These are phyloP conservation scores for Lepidochitona cinerea DNA, from an alignment of 2,888 invertebrate genomes.

Conservation along the genomic window DNA sequence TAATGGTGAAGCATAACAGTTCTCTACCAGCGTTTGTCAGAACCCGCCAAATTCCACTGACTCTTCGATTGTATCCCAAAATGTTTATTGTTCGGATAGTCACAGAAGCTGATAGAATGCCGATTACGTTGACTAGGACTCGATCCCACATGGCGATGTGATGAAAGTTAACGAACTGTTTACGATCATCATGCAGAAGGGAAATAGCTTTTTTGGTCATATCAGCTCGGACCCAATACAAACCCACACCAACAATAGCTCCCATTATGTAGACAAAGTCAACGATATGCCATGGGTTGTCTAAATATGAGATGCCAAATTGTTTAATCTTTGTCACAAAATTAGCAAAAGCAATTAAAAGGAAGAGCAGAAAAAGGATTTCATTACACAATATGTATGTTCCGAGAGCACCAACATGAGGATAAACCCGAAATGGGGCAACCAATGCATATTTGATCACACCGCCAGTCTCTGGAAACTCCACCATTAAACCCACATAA, in stretches of 20 bases:
- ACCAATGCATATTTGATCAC: slow-evolving; percentile 41
- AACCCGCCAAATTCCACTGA: neutral
- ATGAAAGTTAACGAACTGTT: slow-evolving; percentile 51
- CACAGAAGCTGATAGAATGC: neutral
- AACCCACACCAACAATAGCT: slow-evolving; percentile 30
- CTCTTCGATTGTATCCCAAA: neutral
- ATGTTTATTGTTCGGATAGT: neutral
- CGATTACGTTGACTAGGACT: slow-evolving; percentile 2
- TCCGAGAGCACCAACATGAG: slow-evolving; percentile 38
- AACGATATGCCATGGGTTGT: slow-evolving; percentile 40
- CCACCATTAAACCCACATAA: slow-evolving; percentile 49
- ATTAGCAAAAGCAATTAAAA: slow-evolving; percentile 31
- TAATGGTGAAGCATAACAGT: slow-evolving; percentile 78
- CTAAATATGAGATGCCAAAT: slow-evolving; percentile 34
- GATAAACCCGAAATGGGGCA: slow-evolving; percentile 42
- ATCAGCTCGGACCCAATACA: slow-evolving; percentile 36
- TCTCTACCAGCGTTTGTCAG: slow-evolving; percentile 72
- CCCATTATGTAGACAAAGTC: slow-evolving; percentile 38
- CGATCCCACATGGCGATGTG: slow-evolving; percentile 50
- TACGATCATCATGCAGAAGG: slow-evolving; percentile 42
- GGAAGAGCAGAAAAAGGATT: slow-evolving; percentile 35
- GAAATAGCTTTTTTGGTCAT: slow-evolving; percentile 36
- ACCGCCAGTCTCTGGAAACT: slow-evolving; percentile 60
- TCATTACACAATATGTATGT: slow-evolving; percentile 42
- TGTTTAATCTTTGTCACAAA: slow-evolving; percentile 32